These are phyloP conservation scores for Vanessa cardui DNA, from an alignment of 2,888 invertebrate genomes.

Conservation along the genomic window DNA sequence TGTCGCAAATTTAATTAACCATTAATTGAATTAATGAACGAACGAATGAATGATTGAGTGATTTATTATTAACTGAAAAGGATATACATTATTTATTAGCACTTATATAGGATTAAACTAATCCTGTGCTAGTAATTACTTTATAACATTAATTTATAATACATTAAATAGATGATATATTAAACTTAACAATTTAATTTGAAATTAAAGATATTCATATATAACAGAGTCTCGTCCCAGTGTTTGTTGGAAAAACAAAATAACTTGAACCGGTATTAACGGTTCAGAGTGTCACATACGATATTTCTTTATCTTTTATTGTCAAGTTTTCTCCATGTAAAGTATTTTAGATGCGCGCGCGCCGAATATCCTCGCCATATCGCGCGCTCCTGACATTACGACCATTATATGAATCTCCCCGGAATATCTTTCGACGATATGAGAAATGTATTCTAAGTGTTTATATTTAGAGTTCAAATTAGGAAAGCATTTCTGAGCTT, in stretches of 20 bases:
- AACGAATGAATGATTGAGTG: background rate
- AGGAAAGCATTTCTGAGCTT: constrained; percentile 30
- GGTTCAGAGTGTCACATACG: constrained; percentile 26
- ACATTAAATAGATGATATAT: no score
- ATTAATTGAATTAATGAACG: background rate
- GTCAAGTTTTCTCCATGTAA: constrained; percentile 56
- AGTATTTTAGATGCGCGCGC: constrained; percentile 50
- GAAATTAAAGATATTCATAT: background rate
- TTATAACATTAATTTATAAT: background rate
- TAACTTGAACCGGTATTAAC: constrained; percentile 17
- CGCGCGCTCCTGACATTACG: constrained; percentile 37
- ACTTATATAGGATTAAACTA: constrained; percentile 3
- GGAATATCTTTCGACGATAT: constrained; percentile 24
- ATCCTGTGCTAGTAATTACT: background rate
- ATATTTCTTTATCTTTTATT: constrained; percentile 30
- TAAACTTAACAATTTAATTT: background rate
- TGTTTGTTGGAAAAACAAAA: constrained; percentile 12
- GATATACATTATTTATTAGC: constrained; percentile 5
- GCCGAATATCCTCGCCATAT: constrained; percentile 45
- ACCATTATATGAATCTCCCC: constrained; percentile 39
- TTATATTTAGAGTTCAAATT: background rate
- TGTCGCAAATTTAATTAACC: background rate
- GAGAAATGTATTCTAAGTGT: background rate
- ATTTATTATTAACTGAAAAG: background rate
- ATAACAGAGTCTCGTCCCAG: background rate